Conservation (phyloP, 23 tunicate genomes). For the Styela clava region DNA sequence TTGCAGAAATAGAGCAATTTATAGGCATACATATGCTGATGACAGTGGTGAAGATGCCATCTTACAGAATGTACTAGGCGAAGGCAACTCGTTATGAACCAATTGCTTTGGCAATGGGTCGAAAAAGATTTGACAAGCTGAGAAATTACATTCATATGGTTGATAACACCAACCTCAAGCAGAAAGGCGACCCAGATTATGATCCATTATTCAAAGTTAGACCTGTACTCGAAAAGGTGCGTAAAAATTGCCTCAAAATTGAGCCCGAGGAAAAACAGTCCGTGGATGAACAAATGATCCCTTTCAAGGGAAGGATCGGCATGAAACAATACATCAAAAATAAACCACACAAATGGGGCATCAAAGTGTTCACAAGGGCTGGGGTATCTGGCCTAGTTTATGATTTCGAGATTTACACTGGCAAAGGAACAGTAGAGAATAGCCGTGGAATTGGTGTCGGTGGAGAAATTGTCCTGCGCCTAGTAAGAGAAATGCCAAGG, state of each 20-base stretch:
- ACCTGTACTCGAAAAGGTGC: slow-evolving; percentile 16
- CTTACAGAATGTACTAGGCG: slow-evolving; percentile 18
- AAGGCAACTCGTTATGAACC: not conserved
- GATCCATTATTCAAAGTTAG: slow-evolving; percentile 23
- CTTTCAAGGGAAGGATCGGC: too few species aligned
- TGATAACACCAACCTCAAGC: slow-evolving; percentile 1
- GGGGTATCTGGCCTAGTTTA: too few species aligned
- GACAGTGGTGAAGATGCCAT: not conserved
- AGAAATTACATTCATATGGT: slow-evolving; percentile 14
- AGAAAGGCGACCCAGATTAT: slow-evolving; percentile 1
- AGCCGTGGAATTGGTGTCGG: too few species aligned
- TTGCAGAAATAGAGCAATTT: slow-evolving; percentile 30
- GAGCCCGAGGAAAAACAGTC: slow-evolving; percentile 7
- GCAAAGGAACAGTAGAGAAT: too few species aligned
- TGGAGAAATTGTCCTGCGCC: too few species aligned
- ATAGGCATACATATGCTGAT: slow-evolving; percentile 14
- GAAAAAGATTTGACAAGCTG: slow-evolving; percentile 5
- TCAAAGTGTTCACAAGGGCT: too few species aligned
- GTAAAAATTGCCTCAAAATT: too few species aligned
- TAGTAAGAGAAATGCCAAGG: too few species aligned
- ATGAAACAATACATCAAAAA: too few species aligned
- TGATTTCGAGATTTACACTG: too few species aligned
- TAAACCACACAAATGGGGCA: too few species aligned
- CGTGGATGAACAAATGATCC: slow-evolving; percentile 37
- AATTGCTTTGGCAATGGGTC: slow-evolving; percentile 4